Percentiles rank a stretch among this genome's conserved stretches.
Conservation (phyloP, 2,888 invertebrate genomes). For the Teinopalpus imperialis region DNA sequence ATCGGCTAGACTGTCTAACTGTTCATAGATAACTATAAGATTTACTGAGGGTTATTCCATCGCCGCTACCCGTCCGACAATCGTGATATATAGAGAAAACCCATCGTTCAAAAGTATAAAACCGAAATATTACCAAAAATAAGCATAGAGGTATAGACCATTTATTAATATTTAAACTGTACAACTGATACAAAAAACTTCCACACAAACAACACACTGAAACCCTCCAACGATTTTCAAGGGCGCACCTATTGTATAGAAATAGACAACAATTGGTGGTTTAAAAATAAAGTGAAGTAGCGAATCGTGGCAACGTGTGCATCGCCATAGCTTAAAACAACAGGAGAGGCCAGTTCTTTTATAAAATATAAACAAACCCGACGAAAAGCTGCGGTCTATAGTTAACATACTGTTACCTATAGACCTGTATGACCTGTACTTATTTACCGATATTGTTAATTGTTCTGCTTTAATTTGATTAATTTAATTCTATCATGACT, state of each 20-base stretch:
- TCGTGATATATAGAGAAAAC: no score
- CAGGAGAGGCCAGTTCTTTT: slow-evolving; percentile 41
- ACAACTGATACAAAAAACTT: slow-evolving; percentile 10
- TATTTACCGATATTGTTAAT: slow-evolving; percentile 40
- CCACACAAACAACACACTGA: slow-evolving; percentile 14
- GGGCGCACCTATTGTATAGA: slow-evolving; percentile 33
- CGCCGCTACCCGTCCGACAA: no score
- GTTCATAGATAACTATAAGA: no score
- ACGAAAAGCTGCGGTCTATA: slow-evolving; percentile 15
- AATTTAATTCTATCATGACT: not conserved
- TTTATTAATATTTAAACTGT: not conserved
- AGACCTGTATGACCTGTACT: no score
- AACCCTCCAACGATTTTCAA: slow-evolving; percentile 34
- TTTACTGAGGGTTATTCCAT: no score
- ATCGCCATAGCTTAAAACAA: slow-evolving; percentile 47
- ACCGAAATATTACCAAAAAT: no score
- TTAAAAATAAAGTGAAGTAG: slow-evolving; percentile 45
- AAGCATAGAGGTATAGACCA: no score
- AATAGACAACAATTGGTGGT: slow-evolving; percentile 44
- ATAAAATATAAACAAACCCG: slow-evolving; percentile 36
- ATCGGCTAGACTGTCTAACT: no score
- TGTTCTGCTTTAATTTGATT: slow-evolving; percentile 1
- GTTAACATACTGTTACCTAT: no score
- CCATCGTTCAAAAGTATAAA: no score
- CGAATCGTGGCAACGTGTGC: slow-evolving; percentile 51